phyloP scores from a whole-genome alignment of 2,113 vertebrate genomes.

The Callocephalon fimbriatum region DNA sequence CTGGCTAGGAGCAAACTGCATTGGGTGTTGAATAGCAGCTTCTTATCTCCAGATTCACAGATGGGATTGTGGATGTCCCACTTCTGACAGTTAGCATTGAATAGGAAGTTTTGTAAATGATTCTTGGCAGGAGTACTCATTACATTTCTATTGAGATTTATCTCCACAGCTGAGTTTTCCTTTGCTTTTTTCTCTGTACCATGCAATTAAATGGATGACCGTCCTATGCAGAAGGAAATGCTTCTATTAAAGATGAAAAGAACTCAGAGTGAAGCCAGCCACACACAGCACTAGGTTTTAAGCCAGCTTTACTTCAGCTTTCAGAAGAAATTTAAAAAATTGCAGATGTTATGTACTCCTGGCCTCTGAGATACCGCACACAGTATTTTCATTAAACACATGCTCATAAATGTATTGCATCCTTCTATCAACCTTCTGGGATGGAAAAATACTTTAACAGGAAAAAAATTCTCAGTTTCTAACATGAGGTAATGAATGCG shows the following conservation, averaged over 20 bases:
- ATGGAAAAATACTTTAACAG: not conserved
- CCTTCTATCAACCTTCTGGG: not conserved
- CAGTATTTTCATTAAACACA: not conserved
- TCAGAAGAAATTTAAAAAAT: not conserved
- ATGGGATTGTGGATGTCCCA: constrained; percentile 18
- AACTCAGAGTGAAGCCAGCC: constrained; percentile 8
- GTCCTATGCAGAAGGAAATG: constrained; percentile 47
- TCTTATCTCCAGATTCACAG: constrained; percentile 54
- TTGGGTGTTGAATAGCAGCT: constrained; percentile 6
- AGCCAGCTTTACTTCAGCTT: constrained; percentile 4
- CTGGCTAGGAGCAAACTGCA: constrained; percentile 5
- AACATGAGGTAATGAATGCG: not conserved
- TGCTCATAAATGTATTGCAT: not conserved
- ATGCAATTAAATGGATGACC: constrained; percentile 56
- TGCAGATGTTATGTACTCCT: not conserved
- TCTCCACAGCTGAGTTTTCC: constrained; percentile 44
- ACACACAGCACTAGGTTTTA: not conserved
- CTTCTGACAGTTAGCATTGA: constrained; percentile 28
- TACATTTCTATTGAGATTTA: constrained; percentile 52
- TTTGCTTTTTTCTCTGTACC: constrained; percentile 6
- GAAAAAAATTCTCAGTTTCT: not conserved
- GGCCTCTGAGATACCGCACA: not conserved
- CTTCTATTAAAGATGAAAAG: constrained; percentile 43
- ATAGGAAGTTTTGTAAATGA: constrained; percentile 55
- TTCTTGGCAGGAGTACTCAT: constrained; percentile 50